Base-by-base conservation (phyloP, 2,113 vertebrate genomes). In the Glareola pratincola region DNA sequence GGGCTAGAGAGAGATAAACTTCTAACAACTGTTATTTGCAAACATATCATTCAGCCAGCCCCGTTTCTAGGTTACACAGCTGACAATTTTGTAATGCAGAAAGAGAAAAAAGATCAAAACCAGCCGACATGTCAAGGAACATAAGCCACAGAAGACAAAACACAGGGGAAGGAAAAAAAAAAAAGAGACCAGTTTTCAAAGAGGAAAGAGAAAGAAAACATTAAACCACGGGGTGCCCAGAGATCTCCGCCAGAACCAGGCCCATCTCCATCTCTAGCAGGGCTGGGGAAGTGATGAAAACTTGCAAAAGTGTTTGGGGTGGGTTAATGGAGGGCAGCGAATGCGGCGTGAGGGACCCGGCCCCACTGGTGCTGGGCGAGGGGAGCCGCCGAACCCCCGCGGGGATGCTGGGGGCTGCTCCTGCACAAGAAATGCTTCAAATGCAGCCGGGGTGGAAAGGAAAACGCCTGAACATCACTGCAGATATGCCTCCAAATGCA, bases 61-160 rank as follows among this genome's bases (percentile, higher is more conserved):
- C 63, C 0, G 93, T 96, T 97, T 97, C 96, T 96, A 96, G 96
- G 96, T 96, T 96, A 95, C 96, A 82, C 92, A 92, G 94, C 95
- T 95, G 97, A 95, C 94, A 95, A 94, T 95, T 94, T 92, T 94
- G 86, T 85, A 95, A 92, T 84, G 91, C 94, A 92, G 94, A 95
- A 96, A 97, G 88, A 92, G 79, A 85, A 96, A 67, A 96, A 96
- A 96, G 96, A 97, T 96, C 96, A 97, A 97, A 97, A 97, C 94
- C 96, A 97, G 94, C 96, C 88, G 86, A 95, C 94, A 95, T 95
- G 95, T 96, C 95, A 94, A 94, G 96, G 92, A 96, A 95, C 80
- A 75, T 92, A 96, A 97, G 95, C 91, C 96, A 96, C 90, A 92
- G 96, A 95, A 96, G 92, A 96, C 92, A 97, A 96, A 95, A 95